These are phyloP conservation scores for Drosophila parabipectinata DNA, from an alignment of 1,140 invertebrate species.

Conservation along the genomic window DNA sequence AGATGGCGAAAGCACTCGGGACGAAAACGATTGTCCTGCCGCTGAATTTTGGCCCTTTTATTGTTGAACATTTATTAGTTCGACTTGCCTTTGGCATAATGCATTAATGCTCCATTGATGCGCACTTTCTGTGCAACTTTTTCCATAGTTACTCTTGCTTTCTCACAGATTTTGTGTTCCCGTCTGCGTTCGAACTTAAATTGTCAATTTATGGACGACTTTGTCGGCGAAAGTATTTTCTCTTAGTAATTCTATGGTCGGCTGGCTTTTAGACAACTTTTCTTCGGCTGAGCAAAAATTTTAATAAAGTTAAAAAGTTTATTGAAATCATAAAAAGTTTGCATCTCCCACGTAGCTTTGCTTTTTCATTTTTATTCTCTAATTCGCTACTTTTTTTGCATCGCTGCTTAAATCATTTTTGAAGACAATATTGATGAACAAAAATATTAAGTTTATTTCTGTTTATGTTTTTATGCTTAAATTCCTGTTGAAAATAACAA, in stretches of 20 bases:
- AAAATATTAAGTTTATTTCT: background rate
- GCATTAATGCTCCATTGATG: conserved; percentile 80
- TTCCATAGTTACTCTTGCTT: conserved; percentile 32
- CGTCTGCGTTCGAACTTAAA: conserved; percentile 63
- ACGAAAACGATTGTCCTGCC: conserved; percentile 20
- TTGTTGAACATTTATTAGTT: conserved; percentile 78
- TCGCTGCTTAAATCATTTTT: conserved; percentile 26
- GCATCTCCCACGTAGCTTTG: background rate
- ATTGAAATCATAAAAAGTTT: conserved; percentile 76
- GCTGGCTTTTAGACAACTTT: conserved; percentile 76
- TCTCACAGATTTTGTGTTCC: conserved; percentile 23
- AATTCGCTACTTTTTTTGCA: conserved; percentile 3
- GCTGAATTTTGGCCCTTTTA: conserved; percentile 30
- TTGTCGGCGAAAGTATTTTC: conserved; percentile 74
- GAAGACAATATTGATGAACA: background rate
- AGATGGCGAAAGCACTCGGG: conserved; percentile 36
- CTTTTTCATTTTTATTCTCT: background rate
- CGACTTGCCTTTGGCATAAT: conserved; percentile 71
- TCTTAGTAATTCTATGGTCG: conserved; percentile 80
- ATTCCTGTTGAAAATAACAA: background rate
- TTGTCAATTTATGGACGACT: conserved; percentile 77
- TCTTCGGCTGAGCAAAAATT: conserved; percentile 72
- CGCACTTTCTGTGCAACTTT: conserved; percentile 59
- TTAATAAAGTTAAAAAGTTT: conserved; percentile 82
- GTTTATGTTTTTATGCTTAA: background rate